phyloP scores from a whole-genome alignment of 1,140 invertebrate genomes.

The Myzus persicae region DNA sequence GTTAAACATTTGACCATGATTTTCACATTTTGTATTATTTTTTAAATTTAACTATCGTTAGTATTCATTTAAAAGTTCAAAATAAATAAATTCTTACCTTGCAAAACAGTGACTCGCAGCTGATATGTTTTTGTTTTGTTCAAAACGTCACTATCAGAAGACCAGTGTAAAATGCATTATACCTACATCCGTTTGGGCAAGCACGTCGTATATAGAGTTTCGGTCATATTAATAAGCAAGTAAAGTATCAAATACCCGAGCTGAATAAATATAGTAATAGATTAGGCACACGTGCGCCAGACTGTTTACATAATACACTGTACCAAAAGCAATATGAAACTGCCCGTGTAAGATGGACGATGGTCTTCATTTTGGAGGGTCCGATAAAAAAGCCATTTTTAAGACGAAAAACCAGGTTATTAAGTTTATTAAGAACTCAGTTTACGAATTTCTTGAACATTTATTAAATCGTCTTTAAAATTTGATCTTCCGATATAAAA shows the following conservation, averaged over 20 bases:
- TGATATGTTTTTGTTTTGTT: background rate
- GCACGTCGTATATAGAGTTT: background rate
- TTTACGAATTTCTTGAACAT: background rate
- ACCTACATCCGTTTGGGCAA: background rate
- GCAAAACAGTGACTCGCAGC: background rate
- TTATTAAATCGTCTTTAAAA: background rate
- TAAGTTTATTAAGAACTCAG: background rate
- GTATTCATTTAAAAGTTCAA: background rate
- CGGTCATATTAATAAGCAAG: background rate
- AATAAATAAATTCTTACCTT: background rate
- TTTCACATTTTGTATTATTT: background rate
- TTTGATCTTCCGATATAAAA: background rate
- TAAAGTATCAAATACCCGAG: background rate
- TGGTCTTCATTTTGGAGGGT: background rate
- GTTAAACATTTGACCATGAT: background rate
- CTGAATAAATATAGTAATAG: conserved; percentile 29
- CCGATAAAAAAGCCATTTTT: background rate
- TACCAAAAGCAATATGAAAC: conserved; percentile 12
- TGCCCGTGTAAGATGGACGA: background rate
- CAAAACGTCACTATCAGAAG: background rate
- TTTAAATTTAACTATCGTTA: background rate
- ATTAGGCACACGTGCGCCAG: background rate
- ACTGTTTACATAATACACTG: conserved; percentile 17
- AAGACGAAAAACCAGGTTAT: background rate
- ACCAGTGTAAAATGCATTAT: background rate